Conservation (phyloP, 1,140 invertebrate genomes). For the Hesperophylax magnus region DNA sequence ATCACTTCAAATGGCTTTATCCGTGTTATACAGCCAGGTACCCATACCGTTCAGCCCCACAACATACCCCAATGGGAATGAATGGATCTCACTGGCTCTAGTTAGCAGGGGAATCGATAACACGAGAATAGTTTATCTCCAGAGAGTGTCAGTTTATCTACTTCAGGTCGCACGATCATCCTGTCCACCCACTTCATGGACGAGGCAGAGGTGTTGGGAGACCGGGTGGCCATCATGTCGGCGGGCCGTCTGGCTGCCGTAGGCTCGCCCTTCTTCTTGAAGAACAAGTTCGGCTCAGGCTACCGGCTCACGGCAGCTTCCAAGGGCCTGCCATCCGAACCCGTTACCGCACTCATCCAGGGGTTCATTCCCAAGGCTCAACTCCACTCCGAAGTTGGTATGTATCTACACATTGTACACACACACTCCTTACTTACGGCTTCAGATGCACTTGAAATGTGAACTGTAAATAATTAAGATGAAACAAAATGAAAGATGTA, state of each 20-base stretch:
- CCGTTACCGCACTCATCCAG: constrained; percentile 44
- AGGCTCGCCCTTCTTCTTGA: constrained; percentile 90
- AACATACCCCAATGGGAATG: no score
- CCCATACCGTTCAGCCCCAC: no score
- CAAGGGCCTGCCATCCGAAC: constrained; percentile 28
- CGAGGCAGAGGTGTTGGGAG: constrained; percentile 95
- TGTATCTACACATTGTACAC: neutral
- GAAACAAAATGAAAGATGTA: no score
- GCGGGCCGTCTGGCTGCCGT: constrained; percentile 85
- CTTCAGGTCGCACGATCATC: constrained; percentile 79
- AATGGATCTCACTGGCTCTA: no score
- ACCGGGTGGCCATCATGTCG: constrained; percentile 93
- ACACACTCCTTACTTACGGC: no score
- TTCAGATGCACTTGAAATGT: no score
- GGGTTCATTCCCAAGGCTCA: constrained; percentile 40
- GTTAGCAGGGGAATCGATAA: no score
- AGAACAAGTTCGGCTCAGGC: constrained; percentile 67
- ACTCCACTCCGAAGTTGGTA: constrained; percentile 54
- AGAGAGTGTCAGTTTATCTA: no score
- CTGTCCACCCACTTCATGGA: constrained; percentile 99
- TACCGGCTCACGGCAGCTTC: constrained; percentile 51
- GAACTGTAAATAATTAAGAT: no score
- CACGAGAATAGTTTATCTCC: no score
- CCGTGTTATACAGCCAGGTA: no score
- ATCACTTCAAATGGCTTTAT: no score